Conservation (phyloP, 2,113 vertebrate genomes). For the Bubo blakistoni region DNA sequence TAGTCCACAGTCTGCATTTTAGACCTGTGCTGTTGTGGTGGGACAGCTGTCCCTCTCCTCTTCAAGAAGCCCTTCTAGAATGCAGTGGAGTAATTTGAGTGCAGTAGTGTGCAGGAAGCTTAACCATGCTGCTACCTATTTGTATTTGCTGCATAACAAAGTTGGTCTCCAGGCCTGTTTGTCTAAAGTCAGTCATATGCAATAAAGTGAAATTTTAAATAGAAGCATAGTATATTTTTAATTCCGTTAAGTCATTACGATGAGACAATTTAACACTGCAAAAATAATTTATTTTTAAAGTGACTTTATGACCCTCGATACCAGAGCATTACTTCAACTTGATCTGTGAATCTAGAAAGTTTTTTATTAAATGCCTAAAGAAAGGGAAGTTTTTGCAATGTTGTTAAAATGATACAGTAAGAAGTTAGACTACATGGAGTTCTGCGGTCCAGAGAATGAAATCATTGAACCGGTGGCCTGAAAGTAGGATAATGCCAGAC, state of each 20-base stretch:
- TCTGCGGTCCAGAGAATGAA: background rate
- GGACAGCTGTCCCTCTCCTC: background rate
- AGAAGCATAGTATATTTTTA: background rate
- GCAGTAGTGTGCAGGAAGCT: background rate
- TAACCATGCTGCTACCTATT: background rate
- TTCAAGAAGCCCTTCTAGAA: background rate
- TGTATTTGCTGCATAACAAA: background rate
- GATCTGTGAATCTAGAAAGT: background rate
- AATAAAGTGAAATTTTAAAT: background rate
- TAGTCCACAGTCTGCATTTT: background rate
- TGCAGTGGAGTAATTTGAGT: background rate
- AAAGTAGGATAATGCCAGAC: background rate
- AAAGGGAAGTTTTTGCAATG: background rate
- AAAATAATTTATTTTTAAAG: background rate
- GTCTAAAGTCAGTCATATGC: background rate
- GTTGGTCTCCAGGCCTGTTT: background rate
- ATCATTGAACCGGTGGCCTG: background rate
- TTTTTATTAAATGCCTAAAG: background rate
- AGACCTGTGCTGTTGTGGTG: background rate
- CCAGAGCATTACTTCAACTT: conserved; percentile 14
- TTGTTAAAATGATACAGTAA: background rate
- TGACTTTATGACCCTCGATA: background rate
- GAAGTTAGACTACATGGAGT: background rate
- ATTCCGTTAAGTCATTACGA: background rate
- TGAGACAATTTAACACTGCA: background rate